Evolutionary conservation across 1,140 invertebrate genomes (phyloP), one percentile per base, ranked within the genome.

Genomic region (Anastrepha ludens): DNA sequence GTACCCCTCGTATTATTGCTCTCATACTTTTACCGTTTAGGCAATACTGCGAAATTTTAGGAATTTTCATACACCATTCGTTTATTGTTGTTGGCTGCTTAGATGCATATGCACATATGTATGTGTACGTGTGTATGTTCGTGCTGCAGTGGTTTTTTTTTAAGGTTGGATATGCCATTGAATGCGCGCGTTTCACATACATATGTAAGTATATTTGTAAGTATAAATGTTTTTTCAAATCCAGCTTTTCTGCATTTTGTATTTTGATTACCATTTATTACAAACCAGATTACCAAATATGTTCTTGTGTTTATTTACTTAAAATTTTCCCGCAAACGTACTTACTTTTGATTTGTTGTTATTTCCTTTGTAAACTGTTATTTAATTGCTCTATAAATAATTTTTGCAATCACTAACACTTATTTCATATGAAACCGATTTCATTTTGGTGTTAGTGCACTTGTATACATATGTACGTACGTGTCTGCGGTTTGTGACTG

Each of bases 401-500:
- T 47, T 74, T 74, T 74, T 74, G 3, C 41, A 44, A 17, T 74
- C 29, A 2, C 29, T 11, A 41, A 3, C 15, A 17, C 9, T 41
- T 17, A 44, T 44, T 74, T 74, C 9, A 41, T 39, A 13, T 44
- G 15, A 5, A 41, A 6, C 44, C 15, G 67, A 17, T 8, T 74
- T 74, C 39, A 74, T 74, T 41, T n/a, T 9, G 67, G 41, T 8
- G 5, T 74, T 15, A 5, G 67, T 47, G 4, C 0, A 17, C 60
- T 29, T 39, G 64, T 67, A 29, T 67, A 1, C 6, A 20, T 20
- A 8, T 6, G 62, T 29, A 20, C 29, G 29, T 29, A 29, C 9
- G 50, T 55, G 50, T 55, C 9, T 67, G 67, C 67, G 67, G 41
- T 74, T 74, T 44, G 67, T 17, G 41, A 17, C 67, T 74, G 67